Conservation (phyloP, 2,113 vertebrate genomes). For the Aythya baeri region DNA sequence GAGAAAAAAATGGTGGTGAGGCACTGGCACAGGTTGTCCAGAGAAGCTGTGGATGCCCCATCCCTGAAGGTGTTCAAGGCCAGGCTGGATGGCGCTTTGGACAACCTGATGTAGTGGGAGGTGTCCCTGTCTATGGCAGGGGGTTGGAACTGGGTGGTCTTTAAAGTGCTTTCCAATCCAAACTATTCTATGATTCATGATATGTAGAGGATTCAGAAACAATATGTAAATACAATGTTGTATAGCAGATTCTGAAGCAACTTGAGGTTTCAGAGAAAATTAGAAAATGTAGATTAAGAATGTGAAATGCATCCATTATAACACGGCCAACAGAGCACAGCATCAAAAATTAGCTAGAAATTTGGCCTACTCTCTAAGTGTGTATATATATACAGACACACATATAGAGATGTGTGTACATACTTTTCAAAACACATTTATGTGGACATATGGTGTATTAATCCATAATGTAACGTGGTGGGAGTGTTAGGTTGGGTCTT, state of each 20-base stretch:
- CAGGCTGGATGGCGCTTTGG: no score
- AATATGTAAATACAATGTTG: background rate
- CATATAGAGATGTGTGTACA: accelerated
- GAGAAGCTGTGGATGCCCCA: no score
- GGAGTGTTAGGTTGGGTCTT: background rate
- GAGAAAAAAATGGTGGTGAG: no score
- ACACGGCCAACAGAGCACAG: background rate
- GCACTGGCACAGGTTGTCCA: no score
- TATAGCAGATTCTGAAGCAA: background rate
- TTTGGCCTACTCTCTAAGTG: background rate
- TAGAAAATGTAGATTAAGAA: background rate
- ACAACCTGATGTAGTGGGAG: no score
- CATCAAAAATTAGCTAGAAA: background rate
- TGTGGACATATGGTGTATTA: background rate
- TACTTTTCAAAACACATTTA: background rate
- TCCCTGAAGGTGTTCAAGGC: no score
- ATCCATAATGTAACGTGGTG: background rate
- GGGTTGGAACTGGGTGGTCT: no score
- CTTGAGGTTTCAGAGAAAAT: background rate
- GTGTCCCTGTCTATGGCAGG: no score
- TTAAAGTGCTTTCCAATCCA: no score
- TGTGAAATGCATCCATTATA: background rate
- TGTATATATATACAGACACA: background rate
- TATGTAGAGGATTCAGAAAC: background rate
- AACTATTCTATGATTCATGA: no score